A percentile compares a stretch with the other conserved stretches of the same genome.
These are phyloP conservation scores for Drosophila insularis DNA, from an alignment of 1,140 invertebrate genomes.

Conservation along the genomic window DNA sequence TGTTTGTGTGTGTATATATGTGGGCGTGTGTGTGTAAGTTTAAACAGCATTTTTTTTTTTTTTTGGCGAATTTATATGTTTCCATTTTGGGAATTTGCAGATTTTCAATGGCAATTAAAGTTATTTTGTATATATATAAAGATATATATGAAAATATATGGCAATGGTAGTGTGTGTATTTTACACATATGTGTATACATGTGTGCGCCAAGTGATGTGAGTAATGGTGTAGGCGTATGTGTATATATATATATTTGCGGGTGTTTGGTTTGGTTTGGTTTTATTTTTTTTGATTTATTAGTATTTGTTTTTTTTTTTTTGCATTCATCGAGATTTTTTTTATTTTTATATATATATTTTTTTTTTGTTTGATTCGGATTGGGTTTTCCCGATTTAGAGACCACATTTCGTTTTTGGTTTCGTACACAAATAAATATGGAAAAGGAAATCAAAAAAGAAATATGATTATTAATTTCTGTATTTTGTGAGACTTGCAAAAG, in stretches of 20 bases:
- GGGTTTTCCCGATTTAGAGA: conserved; percentile 75
- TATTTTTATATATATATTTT: conserved; percentile 29
- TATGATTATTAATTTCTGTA: conserved; percentile 82
- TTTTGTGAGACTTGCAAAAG: conserved; percentile 60
- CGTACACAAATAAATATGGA: conserved; percentile 82
- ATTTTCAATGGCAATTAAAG: too few relatives aligned
- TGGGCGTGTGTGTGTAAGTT: neutral
- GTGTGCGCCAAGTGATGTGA: conserved; percentile 50
- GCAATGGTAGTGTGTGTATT: conserved; percentile 27
- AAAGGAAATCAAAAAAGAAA: conserved; percentile 82
- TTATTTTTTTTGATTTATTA: conserved; percentile 53
- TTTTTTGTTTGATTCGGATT: conserved; percentile 73
- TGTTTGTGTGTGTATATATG: neutral
- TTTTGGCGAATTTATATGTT: too few relatives aligned
- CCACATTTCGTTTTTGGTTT: conserved; percentile 82
- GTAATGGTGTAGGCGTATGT: conserved; percentile 19
- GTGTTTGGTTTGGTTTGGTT: conserved; percentile 58
- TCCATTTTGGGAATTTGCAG: too few relatives aligned
- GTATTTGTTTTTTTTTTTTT: conserved; percentile 55
- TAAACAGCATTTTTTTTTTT: neutral
- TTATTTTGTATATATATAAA: conserved; percentile 5
- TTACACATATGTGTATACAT: conserved; percentile 58
- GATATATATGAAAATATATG: conserved; percentile 23
- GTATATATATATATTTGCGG: conserved; percentile 58
- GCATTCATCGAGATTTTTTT: conserved; percentile 63